These are phyloP conservation scores for Syngnathus scovelli DNA, from an alignment of 2,113 vertebrate species.

Conservation along the genomic window DNA sequence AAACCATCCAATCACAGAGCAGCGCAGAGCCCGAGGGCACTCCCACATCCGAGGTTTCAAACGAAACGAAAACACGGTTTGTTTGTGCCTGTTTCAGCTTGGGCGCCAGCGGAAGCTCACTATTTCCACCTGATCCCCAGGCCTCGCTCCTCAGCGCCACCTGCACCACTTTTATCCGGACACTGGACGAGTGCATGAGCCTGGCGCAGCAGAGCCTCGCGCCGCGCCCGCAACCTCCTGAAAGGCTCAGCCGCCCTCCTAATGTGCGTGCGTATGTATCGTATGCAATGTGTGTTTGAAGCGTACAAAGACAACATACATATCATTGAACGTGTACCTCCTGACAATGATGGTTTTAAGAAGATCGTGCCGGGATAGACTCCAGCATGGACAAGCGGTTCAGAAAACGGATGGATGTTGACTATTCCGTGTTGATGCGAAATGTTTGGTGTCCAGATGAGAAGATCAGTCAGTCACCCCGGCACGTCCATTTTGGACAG, in stretches of 20 bases:
- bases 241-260: constrained; percentile 33
- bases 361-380: too few species aligned
- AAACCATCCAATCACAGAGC: constrained; percentile 69
- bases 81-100: constrained; percentile 23
- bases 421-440: too few species aligned
- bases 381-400: too few species aligned
- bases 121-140: constrained; percentile 10
- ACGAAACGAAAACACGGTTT: neutral
- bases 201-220: constrained; percentile 90
- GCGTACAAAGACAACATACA: neutral
- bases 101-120: neutral
- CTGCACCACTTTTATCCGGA: constrained; percentile 93
- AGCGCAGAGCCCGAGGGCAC: constrained; percentile 54
- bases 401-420: too few species aligned
- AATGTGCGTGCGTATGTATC: neutral
- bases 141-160: constrained; percentile 92
- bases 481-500: constrained; percentile 60
- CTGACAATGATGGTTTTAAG: too few species aligned
- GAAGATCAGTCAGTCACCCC: constrained; percentile 60
- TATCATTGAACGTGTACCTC: neutral
- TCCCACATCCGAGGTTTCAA: constrained; percentile 44
- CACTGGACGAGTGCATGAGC: constrained; percentile 94
- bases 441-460: constrained; percentile 41
- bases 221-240: constrained; percentile 75
- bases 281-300: neutral